Percentiles rank a stretch among this genome's conserved stretches.
phyloP scores from a whole-genome alignment of 2,797 vertebrate species.

The Platalea minor region DNA sequence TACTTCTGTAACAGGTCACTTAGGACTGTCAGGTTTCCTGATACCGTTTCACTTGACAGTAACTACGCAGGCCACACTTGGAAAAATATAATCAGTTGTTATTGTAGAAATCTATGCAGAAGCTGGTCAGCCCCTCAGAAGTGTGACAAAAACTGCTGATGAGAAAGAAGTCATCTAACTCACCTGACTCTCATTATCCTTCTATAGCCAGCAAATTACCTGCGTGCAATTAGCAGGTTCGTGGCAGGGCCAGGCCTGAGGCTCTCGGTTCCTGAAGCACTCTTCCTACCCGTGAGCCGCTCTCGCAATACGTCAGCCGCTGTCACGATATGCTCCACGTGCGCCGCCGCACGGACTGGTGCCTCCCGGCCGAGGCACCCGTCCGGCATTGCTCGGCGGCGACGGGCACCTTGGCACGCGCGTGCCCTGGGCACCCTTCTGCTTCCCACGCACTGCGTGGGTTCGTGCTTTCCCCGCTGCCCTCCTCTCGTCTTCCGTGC shows the following conservation, averaged over 20 bases:
- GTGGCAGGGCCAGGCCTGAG: fast-evolving
- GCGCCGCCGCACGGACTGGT: fast-evolving
- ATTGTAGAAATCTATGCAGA: neutral
- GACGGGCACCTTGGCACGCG: fast-evolving
- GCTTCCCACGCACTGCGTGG: fast-evolving
- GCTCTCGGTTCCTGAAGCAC: neutral
- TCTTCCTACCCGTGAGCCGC: fast-evolving
- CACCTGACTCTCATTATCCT: neutral
- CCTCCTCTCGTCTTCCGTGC: neutral
- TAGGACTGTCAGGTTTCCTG: neutral
- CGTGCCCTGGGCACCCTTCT: neutral
- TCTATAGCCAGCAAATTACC: neutral
- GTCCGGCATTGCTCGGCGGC: neutral
- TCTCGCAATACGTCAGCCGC: fast-evolving
- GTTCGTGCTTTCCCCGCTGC: neutral
- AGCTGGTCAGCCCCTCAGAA: neutral
- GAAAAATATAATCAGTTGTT: neutral
- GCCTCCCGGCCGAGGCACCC: neutral
- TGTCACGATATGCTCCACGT: fast-evolving
- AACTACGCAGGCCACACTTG: neutral
- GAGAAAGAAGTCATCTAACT: neutral
- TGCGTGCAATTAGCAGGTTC: neutral
- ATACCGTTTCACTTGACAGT: neutral
- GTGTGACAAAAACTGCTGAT: neutral
- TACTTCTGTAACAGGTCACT: neutral